Percentiles rank a stretch among this genome's conserved stretches.
These are phyloP conservation scores for Sinocyclocheilus anophthalmus DNA, from an alignment of 2,113 vertebrate species.

Conservation along the genomic window DNA sequence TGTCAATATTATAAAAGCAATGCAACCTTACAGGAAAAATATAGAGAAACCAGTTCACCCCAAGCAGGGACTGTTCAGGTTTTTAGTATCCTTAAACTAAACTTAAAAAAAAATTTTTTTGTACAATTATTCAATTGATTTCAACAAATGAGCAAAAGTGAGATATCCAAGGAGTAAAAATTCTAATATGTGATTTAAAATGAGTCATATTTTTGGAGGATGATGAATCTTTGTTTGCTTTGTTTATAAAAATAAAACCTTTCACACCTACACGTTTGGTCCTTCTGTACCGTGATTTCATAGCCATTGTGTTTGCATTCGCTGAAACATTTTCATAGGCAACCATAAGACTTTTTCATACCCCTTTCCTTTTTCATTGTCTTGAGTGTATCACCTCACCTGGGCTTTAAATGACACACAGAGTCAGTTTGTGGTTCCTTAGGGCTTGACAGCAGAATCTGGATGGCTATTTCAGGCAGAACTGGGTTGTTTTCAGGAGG, in stretches of 20 bases:
- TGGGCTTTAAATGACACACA: background rate
- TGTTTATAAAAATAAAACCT: slow-evolving; percentile 54
- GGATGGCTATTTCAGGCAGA: background rate
- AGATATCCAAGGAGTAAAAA: background rate
- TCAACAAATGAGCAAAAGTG: background rate
- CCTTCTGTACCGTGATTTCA: slow-evolving; percentile 19
- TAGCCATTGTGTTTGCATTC: background rate
- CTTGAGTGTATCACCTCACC: background rate
- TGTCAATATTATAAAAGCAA: background rate
- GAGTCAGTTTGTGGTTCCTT: background rate
- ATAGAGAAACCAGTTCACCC: background rate
- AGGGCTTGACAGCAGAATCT: background rate
- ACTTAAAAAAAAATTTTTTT: background rate
- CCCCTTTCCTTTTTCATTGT: background rate
- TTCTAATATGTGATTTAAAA: background rate
- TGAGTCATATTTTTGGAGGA: slow-evolving; percentile 31
- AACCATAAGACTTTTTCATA: background rate
- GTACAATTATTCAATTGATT: background rate
- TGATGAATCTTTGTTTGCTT: slow-evolving; percentile 25
- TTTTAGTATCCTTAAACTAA: background rate
- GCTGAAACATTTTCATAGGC: background rate
- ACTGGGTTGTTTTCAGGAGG: background rate
- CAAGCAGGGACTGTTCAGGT: background rate
- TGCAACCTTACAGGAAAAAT: background rate
- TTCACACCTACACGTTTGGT: slow-evolving; percentile 47